Base-by-base conservation (phyloP, 2,113 vertebrate species). In the Sterrhoptilus dennistouni region DNA sequence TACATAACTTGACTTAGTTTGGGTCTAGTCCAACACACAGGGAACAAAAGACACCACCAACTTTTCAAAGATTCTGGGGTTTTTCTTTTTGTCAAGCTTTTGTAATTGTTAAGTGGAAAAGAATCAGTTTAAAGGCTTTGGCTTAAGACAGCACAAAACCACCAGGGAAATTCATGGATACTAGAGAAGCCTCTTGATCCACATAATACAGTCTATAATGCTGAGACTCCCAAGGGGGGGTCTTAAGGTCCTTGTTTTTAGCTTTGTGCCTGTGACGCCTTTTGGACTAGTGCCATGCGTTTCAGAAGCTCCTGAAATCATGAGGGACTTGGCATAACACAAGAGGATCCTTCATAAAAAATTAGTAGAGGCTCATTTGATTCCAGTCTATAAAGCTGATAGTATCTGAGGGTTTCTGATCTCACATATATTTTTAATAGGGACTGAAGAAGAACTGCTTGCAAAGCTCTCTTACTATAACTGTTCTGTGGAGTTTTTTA, bases 221-320 rank as follows among this genome's bases (percentile, higher is more conserved):
- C 72, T 91, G 36, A 69, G 36, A 17, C 8, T 95, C 83, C 77
- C 83, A 35, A 21, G 17, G 17, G 1, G 1, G 3, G 14, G 36
- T 87, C 72, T 92, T 95, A 92, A 89, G 40, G 69, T 89, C 65
- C 87, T 92, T 84, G 77, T 68, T 95, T 93, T 94, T 23, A 95
- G 49, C 52, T 81, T 71, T 95, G 52, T 78, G 61, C 8, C 20
- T 89, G 21, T 87, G 72, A 75, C 78, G 84, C 19, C 22, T 89
- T 80, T 89, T 89, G 83, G 52, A 84, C n/a, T 56, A 56, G 17
- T 12, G 75, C 5, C 53, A 60, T 75, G 28, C 81, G 33, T 76
- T 89, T 92, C 65, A 86, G 91, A 65, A 82, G 65, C 44, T 91
- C n/a, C 49, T 78, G 61, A 88, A 91, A 82, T 68, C 80, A 79